These are phyloP conservation scores for Brachypodius melanocephalos DNA, from an alignment of 2,113 vertebrate species.

Conservation along the genomic window DNA sequence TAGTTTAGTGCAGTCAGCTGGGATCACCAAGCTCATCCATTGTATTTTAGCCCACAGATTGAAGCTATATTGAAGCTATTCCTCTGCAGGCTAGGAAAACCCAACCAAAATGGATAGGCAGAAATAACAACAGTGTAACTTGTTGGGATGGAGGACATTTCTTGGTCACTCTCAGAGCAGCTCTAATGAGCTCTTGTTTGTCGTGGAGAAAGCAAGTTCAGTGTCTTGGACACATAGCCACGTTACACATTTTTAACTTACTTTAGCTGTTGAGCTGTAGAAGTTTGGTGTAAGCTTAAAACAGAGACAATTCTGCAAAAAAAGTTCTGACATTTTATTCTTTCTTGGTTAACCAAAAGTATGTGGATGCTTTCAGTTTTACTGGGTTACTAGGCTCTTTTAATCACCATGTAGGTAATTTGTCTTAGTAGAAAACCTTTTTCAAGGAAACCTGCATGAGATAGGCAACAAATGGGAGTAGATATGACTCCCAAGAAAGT, in stretches of 20 bases:
- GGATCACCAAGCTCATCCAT: neutral
- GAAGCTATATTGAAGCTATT: no score
- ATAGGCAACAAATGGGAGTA: neutral
- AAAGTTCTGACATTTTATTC: neutral
- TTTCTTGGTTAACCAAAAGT: slow-evolving; percentile 3
- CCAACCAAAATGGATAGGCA: neutral
- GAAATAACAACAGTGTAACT: neutral
- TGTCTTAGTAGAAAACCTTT: neutral
- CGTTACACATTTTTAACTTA: neutral
- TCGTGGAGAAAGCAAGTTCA: neutral
- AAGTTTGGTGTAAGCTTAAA: neutral
- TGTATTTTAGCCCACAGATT: neutral
- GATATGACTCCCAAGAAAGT: neutral
- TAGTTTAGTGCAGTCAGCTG: neutral
- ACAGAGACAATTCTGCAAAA: neutral
- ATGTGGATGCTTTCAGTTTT: neutral
- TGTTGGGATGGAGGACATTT: neutral
- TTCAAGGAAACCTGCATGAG: neutral
- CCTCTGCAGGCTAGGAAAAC: neutral
- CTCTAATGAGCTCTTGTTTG: neutral
- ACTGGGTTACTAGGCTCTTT: neutral
- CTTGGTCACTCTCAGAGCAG: neutral
- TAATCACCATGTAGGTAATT: neutral
- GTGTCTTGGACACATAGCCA: neutral
- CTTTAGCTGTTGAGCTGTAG: neutral